These are phyloP conservation scores for Mugil cephalus DNA, from an alignment of 2,113 vertebrate genomes.

Conservation along the genomic window DNA sequence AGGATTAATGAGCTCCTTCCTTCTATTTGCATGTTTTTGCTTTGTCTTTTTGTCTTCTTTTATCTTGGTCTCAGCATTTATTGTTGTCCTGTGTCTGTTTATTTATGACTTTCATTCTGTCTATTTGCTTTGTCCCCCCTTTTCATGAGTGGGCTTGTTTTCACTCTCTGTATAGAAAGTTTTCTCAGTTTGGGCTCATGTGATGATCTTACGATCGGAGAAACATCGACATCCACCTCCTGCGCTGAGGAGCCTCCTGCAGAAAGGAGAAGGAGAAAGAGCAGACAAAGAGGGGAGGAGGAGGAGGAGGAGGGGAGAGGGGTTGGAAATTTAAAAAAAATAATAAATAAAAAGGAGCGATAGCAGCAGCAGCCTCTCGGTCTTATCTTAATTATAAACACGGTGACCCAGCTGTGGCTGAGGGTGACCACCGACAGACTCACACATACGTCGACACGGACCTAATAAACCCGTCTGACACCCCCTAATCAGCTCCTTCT, in stretches of 20 bases:
- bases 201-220: slow-evolving; percentile 26
- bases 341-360: slow-evolving; percentile 37
- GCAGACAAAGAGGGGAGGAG: not conserved
- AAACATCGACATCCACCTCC: not conserved
- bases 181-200: not conserved
- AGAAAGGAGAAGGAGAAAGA: not conserved
- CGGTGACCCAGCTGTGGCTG: slow-evolving; percentile 67
- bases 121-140: not conserved
- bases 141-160: not conserved
- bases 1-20: not conserved
- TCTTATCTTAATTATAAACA: slow-evolving; percentile 77
- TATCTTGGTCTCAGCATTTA: not conserved
- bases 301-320: not conserved
- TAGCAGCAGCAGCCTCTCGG: slow-evolving; percentile 55
- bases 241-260: too few relatives aligned
- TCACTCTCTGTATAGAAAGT: slow-evolving; percentile 22
- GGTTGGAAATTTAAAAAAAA: slow-evolving; percentile 36
- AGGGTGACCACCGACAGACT: slow-evolving; percentile 32
- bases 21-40: too few relatives aligned
- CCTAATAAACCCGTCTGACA: slow-evolving; percentile 74
- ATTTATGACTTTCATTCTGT: not conserved
- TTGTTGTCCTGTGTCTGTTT: not conserved
- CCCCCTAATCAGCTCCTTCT: slow-evolving; percentile 64
- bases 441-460: slow-evolving; percentile 23
- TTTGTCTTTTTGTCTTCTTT: not conserved